Conservation (phyloP, 2,888 invertebrate genomes). For the Elegia similella region DNA sequence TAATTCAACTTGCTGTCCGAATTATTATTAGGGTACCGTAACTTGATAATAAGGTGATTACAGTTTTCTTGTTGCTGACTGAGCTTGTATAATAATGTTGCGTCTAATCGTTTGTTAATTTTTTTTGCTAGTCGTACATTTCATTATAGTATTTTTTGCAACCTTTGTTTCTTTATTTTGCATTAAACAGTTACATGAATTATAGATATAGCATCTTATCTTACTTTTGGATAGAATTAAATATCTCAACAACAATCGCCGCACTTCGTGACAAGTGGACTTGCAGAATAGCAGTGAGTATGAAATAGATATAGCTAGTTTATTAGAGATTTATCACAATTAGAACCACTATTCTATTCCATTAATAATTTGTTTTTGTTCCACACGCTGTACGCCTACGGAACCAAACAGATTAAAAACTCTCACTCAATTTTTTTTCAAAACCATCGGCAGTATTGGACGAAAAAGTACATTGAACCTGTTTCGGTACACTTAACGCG, state of each 20-base stretch:
- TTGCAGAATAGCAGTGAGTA: no score
- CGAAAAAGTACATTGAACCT: constrained; percentile 61
- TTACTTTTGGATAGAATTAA: no score
- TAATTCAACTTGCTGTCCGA: constrained; percentile 65
- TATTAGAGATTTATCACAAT: no score
- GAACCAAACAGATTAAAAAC: constrained; percentile 1
- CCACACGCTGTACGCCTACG: no score
- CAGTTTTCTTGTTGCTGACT: constrained; percentile 16
- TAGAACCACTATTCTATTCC: no score
- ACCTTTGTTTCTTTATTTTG: no score
- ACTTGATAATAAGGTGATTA: constrained; percentile 26
- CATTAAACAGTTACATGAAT: background rate
- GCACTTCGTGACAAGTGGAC: no score
- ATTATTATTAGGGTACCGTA: constrained; percentile 55
- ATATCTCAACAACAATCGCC: no score
- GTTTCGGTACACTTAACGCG: constrained; percentile 68
- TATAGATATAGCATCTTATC: no score
- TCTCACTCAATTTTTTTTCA: constrained; percentile 20
- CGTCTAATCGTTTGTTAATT: background rate
- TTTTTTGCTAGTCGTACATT: background rate
- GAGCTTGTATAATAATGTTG: background rate
- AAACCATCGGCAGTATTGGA: constrained; percentile 33
- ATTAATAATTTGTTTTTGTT: no score
- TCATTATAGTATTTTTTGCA: background rate
- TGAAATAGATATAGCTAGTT: no score